phyloP scores from a whole-genome alignment of 2,797 vertebrate species.

The Octomys mimax region DNA sequence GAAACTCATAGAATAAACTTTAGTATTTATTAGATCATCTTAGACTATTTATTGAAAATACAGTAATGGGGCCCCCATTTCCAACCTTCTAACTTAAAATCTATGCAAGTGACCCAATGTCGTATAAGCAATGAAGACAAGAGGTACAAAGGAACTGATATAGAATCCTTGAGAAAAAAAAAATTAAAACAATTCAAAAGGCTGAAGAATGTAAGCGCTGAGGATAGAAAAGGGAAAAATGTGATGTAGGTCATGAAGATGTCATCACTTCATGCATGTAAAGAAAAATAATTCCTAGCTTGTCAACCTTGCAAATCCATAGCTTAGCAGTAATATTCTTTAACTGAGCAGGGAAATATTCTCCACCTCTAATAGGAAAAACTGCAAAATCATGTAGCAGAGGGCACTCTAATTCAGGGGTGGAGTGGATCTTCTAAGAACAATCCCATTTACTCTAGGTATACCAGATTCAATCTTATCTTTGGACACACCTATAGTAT shows the following conservation, averaged over 20 bases:
- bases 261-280: neutral
- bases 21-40: neutral
- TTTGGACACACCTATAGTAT: neutral
- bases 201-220: neutral
- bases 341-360: neutral
- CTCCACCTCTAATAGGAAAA: neutral
- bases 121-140: neutral
- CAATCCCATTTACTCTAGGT: neutral
- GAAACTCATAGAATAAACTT: conserved; percentile 27
- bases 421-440: neutral
- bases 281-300: neutral
- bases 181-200: neutral
- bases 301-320: conserved; percentile 3
- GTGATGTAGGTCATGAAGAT: conserved; percentile 2
- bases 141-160: neutral
- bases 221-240: conserved; percentile 21
- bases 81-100: conserved; percentile 60
- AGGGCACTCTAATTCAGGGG: neutral
- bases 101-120: neutral
- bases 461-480: neutral
- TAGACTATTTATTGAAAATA: conserved; percentile 8
- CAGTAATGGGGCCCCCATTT: neutral
- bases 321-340: conserved; percentile 10
- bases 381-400: neutral
- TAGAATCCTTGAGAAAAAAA: conserved; percentile 35